phyloP scores from a whole-genome alignment of 2,113 vertebrate species.

The Polypterus senegalus region DNA sequence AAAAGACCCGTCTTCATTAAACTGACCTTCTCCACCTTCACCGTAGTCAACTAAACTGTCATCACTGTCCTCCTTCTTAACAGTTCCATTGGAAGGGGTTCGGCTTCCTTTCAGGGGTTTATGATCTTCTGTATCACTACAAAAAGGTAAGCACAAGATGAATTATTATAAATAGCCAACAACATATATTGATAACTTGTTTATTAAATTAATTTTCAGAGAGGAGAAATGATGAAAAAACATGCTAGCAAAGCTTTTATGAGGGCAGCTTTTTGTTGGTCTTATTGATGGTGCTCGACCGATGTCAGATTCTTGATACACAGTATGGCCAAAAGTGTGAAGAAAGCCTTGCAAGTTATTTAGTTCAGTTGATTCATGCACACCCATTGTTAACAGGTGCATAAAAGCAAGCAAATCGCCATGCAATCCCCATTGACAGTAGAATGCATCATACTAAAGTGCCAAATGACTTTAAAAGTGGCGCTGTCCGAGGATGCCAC shows the following conservation, averaged over 20 bases:
- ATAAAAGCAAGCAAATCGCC: no score
- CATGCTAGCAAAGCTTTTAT: constrained; percentile 15
- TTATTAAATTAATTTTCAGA: constrained; percentile 33
- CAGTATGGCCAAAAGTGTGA: no score
- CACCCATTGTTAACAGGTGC: no score
- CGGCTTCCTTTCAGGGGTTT: constrained; percentile 92
- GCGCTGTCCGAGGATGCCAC: no score
- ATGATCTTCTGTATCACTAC: constrained; percentile 92
- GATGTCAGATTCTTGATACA: no score
- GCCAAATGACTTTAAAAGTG: no score
- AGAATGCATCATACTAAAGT: no score
- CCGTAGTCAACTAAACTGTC: constrained; percentile 98
- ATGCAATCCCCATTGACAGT: no score
- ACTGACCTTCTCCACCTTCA: constrained; percentile 91
- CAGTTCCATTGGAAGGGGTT: constrained; percentile 87
- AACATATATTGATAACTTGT: constrained; percentile 31
- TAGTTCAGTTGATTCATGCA: no score
- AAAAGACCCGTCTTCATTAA: constrained; percentile 98
- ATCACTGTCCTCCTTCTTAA: constrained; percentile 92
- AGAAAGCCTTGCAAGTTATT: no score
- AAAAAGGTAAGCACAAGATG: constrained; percentile 54
- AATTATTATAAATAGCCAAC: constrained; percentile 48
- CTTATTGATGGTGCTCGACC: no score
- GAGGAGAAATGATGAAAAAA: constrained; percentile 26
- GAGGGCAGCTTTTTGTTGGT: no score